Percentiles rank a stretch among this genome's conserved stretches.
Conservation (phyloP, 2,113 vertebrate species). For the Kobus ellipsiprymnus region DNA sequence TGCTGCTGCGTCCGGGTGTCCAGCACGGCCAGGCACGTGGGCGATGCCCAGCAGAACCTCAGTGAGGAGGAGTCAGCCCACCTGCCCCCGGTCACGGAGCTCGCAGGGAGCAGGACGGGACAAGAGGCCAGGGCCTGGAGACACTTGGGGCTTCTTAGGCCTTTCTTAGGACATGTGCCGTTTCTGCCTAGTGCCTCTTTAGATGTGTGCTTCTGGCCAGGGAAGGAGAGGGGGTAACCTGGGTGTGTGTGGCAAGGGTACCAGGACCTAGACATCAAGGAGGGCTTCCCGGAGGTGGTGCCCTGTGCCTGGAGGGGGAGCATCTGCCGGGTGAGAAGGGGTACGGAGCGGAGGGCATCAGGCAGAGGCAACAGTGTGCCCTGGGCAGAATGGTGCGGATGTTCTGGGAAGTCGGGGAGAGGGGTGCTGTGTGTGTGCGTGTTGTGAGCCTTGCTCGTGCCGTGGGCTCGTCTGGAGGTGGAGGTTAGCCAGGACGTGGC, state of each 20-base stretch:
- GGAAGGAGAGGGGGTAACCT: not conserved
- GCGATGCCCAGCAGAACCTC: accelerated
- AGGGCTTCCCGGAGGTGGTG: not conserved
- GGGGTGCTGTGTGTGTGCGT: not conserved
- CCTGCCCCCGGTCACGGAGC: not conserved
- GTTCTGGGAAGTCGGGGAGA: not conserved
- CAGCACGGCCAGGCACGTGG: accelerated
- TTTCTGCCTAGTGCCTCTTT: not conserved
- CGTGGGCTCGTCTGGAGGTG: not conserved
- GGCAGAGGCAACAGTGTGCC: not conserved
- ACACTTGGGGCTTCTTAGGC: not conserved
- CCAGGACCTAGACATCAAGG: not conserved
- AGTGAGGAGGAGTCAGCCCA: not conserved
- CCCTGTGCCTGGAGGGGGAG: not conserved
- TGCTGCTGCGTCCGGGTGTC: accelerated
- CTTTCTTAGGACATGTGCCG: accelerated
- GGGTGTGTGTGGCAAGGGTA: not conserved
- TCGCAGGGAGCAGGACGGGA: not conserved
- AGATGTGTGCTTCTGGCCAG: not conserved
- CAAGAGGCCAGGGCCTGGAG: not conserved
- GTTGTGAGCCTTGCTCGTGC: not conserved
- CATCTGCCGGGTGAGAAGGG: not conserved
- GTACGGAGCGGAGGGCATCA: not conserved
- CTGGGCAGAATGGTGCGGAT: not conserved
- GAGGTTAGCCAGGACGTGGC: not conserved